phyloP scores from a whole-genome alignment of 2,888 invertebrate species.

The Athrips mouffetella region DNA sequence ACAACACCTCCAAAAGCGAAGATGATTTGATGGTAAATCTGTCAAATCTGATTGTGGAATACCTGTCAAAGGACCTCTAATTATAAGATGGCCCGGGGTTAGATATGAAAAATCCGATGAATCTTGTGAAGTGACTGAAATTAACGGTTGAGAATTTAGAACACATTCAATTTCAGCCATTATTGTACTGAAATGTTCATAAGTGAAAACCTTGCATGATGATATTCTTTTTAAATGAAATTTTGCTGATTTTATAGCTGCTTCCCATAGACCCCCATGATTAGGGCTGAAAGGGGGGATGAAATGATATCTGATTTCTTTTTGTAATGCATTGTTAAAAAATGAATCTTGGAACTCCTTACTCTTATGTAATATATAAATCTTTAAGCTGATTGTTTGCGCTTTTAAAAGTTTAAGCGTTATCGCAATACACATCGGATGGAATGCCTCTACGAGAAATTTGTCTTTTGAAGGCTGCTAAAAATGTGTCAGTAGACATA shows the following conservation, averaged over 20 bases:
- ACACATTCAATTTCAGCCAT: constrained; percentile 12
- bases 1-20: constrained; percentile 20
- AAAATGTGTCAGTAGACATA: constrained; percentile 20
- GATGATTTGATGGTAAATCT: constrained; percentile 1
- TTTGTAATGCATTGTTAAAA: not conserved
- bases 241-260: constrained; percentile 1
- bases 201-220: constrained; percentile 13
- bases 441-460: constrained; percentile 21
- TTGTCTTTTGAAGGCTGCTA: constrained; percentile 23
- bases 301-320: constrained; percentile 12
- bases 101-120: constrained; percentile 7
- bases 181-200: constrained; percentile 15
- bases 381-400: constrained; percentile 18
- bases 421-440: constrained; percentile 21
- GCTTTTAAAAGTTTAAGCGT: constrained; percentile 25
- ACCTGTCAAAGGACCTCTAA: constrained; percentile 19
- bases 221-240: constrained; percentile 12
- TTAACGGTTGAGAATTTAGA: constrained; percentile 14
- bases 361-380: constrained; percentile 3
- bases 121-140: constrained; percentile 2
- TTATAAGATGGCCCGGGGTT: constrained; percentile 24
- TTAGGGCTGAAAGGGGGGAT: constrained; percentile 17
- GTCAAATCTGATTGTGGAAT: constrained; percentile 18
- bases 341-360: not conserved
- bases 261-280: constrained; percentile 17